phyloP scores from a whole-genome alignment of 2,797 vertebrate species.

The Chaunax sp. region DNA sequence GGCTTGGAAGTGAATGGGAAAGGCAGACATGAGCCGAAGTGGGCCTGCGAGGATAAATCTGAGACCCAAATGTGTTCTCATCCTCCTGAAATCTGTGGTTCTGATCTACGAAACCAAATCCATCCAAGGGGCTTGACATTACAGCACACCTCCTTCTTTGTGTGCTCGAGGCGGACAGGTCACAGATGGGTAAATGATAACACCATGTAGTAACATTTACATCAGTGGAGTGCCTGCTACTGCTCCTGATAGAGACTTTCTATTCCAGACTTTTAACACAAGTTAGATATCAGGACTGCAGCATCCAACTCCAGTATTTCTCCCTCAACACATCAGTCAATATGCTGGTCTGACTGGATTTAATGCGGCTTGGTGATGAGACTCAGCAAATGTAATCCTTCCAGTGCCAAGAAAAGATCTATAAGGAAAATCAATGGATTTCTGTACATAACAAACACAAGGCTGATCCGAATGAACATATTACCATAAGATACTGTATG shows the following conservation, averaged over 20 bases:
- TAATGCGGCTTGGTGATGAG: too few relatives aligned
- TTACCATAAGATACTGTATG: too few relatives aligned
- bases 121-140: neutral
- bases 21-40: neutral
- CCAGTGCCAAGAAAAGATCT: too few relatives aligned
- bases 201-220: neutral
- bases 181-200: slow-evolving; percentile 25
- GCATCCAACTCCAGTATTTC: slow-evolving; percentile 2
- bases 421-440: too few relatives aligned
- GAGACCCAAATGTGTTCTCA: slow-evolving; percentile 21
- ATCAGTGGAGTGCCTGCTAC: neutral
- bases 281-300: slow-evolving; percentile 2
- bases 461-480: too few relatives aligned
- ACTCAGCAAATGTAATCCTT: too few relatives aligned
- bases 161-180: too few relatives aligned
- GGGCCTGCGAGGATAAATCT: neutral
- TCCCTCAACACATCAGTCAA: neutral
- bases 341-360: neutral
- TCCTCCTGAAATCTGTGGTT: slow-evolving; percentile 10
- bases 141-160: slow-evolving; percentile 3
- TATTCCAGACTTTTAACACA: neutral
- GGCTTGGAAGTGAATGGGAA: slow-evolving; percentile 6
- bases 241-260: neutral
- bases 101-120: slow-evolving; percentile 1
- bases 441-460: too few relatives aligned